Conservation (phyloP, 2,888 invertebrate genomes). For the Parnassius apollo region DNA sequence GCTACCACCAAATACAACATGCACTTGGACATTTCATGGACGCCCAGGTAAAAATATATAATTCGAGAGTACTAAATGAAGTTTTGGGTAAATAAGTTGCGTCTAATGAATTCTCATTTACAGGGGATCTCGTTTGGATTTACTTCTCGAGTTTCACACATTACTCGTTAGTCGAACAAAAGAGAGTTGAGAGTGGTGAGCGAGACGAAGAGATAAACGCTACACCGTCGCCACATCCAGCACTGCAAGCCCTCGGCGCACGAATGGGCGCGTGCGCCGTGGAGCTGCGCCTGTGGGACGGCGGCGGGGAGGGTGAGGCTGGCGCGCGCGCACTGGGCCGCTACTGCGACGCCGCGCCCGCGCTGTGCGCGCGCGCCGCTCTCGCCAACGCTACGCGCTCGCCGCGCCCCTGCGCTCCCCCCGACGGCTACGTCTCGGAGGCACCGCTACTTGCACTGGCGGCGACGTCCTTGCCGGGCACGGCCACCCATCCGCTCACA, state of each 20-base stretch:
- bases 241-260: slow-evolving; percentile 32
- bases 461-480: slow-evolving; percentile 83
- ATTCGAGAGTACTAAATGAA: not conserved
- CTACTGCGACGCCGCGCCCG: slow-evolving; percentile 88
- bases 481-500: slow-evolving; percentile 88
- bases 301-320: slow-evolving; percentile 80
- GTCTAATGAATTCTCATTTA: slow-evolving; percentile 8
- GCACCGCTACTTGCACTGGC: slow-evolving; percentile 60
- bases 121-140: slow-evolving; percentile 91
- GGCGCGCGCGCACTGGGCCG: slow-evolving; percentile 80
- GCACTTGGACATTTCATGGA: slow-evolving; percentile 92
- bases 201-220: slow-evolving; percentile 56
- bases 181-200: slow-evolving; percentile 78
- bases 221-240: slow-evolving; percentile 31
- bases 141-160: slow-evolving; percentile 93
- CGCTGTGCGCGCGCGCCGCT: slow-evolving; percentile 90
- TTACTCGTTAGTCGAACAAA: slow-evolving; percentile 83
- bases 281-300: slow-evolving; percentile 88
- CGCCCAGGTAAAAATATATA: slow-evolving; percentile 72
- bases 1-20: slow-evolving; percentile 91
- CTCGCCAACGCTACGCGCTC: slow-evolving; percentile 86
- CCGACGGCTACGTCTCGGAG: slow-evolving; percentile 88
- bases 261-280: slow-evolving; percentile 79
- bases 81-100: not conserved
- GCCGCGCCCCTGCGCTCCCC: slow-evolving; percentile 88